Conservation (phyloP, 1,140 invertebrate species). For the Panulirus ornatus region DNA sequence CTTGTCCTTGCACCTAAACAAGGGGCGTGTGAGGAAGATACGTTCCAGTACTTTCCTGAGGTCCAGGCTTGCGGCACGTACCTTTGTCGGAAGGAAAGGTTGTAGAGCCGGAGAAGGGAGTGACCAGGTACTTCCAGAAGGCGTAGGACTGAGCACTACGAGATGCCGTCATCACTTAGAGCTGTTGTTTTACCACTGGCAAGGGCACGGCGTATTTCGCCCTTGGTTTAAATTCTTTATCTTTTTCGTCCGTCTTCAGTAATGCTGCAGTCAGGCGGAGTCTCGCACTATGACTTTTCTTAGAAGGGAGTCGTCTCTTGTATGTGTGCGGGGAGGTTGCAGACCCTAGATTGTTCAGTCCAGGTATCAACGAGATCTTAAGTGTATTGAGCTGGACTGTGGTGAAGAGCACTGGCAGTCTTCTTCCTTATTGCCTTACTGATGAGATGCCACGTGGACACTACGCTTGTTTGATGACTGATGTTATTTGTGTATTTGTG, state of each 20-base stretch:
- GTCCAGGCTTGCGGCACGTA: background rate
- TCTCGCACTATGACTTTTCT: background rate
- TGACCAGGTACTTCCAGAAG: background rate
- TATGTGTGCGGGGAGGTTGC: background rate
- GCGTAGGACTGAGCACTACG: background rate
- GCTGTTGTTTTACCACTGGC: background rate
- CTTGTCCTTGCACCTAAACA: background rate
- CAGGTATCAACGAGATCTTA: background rate
- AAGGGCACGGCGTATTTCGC: background rate
- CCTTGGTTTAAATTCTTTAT: background rate
- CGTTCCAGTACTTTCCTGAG: background rate
- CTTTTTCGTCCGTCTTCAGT: background rate
- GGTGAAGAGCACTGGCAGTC: background rate
- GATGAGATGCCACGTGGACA: conserved; percentile 10
- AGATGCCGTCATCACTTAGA: background rate
- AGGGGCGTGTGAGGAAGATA: background rate
- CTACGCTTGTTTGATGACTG: background rate
- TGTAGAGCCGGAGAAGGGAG: background rate
- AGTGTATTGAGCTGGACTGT: background rate
- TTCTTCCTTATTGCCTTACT: conserved; percentile 5
- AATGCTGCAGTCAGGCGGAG: background rate
- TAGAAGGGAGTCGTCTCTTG: background rate
- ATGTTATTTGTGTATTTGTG: too few relatives aligned
- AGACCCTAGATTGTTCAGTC: background rate
- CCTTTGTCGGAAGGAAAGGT: background rate